Conservation (phyloP, 2,797 vertebrate genomes). For the Leptatherina wallacei region DNA sequence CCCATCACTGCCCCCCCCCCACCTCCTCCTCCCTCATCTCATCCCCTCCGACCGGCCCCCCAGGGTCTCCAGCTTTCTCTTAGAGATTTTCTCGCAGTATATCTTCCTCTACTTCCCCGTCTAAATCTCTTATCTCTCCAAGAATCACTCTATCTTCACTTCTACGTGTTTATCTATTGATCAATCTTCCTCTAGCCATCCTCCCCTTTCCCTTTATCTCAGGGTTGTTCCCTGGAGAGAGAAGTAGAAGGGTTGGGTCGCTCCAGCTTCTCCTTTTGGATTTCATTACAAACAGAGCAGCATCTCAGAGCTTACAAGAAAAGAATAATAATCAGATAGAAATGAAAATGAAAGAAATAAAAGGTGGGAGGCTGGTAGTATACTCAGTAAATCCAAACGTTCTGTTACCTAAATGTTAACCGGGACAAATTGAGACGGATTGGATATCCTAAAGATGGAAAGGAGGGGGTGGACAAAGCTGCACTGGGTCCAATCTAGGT, state of each 20-base stretch:
- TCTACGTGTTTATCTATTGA: constrained; percentile 50
- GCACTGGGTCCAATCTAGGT: constrained; percentile 55
- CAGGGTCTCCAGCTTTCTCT: constrained; percentile 54
- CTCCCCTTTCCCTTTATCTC: constrained; percentile 41
- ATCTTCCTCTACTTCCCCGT: constrained; percentile 29
- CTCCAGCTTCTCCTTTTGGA: constrained; percentile 72
- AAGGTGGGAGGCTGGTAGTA: constrained; percentile 52
- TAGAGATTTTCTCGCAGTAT: constrained; percentile 39
- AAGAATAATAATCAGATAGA: constrained; percentile 68
- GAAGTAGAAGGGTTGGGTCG: constrained; percentile 1
- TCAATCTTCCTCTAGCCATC: constrained; percentile 40
- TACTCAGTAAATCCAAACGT: constrained; percentile 70
- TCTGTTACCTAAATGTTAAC: constrained; percentile 52
- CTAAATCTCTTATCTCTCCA: constrained; percentile 37
- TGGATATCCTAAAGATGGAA: constrained; percentile 44
- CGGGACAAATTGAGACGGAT: constrained; percentile 46
- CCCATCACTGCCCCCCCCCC: constrained; percentile 61
- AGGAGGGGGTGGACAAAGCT: constrained; percentile 21
- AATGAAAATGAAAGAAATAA: constrained; percentile 22
- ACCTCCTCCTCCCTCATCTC: constrained; percentile 14
- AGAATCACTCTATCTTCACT: constrained; percentile 35
- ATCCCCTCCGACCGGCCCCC: constrained; percentile 39
- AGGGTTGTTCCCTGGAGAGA: constrained; percentile 22
- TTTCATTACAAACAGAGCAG: constrained; percentile 76
- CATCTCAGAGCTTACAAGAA: constrained; percentile 57